A percentile compares a stretch with the other conserved stretches of the same genome.
phyloP scores from a whole-genome alignment of 2,888 invertebrate species.

The Agapostemon virescens region DNA sequence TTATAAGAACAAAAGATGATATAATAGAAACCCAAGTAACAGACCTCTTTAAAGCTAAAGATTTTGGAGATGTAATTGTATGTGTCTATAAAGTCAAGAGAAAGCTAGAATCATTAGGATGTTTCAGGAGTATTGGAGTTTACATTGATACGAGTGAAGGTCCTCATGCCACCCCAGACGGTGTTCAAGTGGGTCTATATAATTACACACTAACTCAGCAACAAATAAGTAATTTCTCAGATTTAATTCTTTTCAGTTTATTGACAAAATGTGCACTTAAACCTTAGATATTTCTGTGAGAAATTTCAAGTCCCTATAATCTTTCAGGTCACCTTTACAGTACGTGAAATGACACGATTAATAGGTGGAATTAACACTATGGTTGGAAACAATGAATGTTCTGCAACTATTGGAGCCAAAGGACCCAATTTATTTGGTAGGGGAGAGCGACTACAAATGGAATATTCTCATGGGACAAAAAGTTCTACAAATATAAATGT shows the following conservation, averaged over 20 bases:
- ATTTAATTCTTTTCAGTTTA: conserved; percentile 53
- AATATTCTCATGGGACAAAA: conserved; percentile 92
- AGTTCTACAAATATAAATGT: conserved; percentile 91
- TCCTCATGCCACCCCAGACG: conserved; percentile 88
- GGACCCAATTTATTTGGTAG: conserved; percentile 93
- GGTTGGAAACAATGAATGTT: conserved; percentile 95
- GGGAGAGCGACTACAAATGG: conserved; percentile 90
- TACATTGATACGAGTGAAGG: conserved; percentile 94
- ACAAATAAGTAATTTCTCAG: conserved; percentile 65
- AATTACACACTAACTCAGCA: conserved; percentile 65
- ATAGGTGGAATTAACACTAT: conserved; percentile 93
- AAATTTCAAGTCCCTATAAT: conserved; percentile 1
- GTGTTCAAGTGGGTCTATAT: conserved; percentile 85
- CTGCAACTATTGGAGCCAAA: conserved; percentile 87
- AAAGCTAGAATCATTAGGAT: conserved; percentile 91
- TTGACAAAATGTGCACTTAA: conserved; percentile 21
- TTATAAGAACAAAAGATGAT: conserved; percentile 93
- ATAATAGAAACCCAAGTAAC: conserved; percentile 89
- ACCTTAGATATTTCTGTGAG: not conserved
- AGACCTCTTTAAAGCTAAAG: conserved; percentile 90
- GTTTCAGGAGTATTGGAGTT: conserved; percentile 93
- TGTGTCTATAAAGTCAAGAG: conserved; percentile 86
- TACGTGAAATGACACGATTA: conserved; percentile 90
- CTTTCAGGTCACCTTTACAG: conserved; percentile 90
- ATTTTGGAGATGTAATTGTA: conserved; percentile 92